These are phyloP conservation scores for Helarctos malayanus DNA, from an alignment of 2,797 vertebrate species.

Conservation along the genomic window DNA sequence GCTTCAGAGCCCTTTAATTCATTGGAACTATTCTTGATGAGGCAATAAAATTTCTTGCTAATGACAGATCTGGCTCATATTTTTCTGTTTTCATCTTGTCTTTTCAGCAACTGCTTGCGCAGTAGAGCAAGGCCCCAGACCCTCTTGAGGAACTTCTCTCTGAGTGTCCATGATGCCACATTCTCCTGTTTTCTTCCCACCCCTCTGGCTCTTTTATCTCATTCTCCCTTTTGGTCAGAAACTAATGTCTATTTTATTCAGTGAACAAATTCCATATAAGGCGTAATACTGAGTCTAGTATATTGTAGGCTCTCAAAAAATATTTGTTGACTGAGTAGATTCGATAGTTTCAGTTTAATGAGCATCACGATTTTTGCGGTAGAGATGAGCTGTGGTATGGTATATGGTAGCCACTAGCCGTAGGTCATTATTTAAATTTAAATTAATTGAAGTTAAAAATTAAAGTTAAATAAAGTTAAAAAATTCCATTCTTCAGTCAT, in stretches of 20 bases:
- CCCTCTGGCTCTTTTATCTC: constrained; percentile 20
- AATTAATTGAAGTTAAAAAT: constrained; percentile 51
- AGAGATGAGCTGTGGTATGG: background rate
- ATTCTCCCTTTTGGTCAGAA: constrained; percentile 29
- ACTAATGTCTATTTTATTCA: background rate
- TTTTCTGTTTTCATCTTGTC: constrained; percentile 3
- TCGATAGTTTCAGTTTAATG: constrained; percentile 3
- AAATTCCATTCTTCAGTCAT: background rate
- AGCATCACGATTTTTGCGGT: background rate
- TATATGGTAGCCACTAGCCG: background rate
- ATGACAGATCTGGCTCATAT: background rate
- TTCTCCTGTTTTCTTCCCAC: background rate
- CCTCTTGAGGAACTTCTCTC: background rate
- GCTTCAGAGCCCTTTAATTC: background rate
- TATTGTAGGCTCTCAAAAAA: background rate
- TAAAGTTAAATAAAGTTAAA: constrained; percentile 31
- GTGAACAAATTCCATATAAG: background rate
- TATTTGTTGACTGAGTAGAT: background rate
- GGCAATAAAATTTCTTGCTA: background rate
- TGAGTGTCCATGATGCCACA: background rate
- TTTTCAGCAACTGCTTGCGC: background rate
- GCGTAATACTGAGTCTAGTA: background rate
- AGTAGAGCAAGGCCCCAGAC: background rate
- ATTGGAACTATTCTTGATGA: background rate
- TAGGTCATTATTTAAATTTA: background rate